Base-by-base conservation (phyloP, 2,888 invertebrate species). In the Acholoe squamosa region DNA sequence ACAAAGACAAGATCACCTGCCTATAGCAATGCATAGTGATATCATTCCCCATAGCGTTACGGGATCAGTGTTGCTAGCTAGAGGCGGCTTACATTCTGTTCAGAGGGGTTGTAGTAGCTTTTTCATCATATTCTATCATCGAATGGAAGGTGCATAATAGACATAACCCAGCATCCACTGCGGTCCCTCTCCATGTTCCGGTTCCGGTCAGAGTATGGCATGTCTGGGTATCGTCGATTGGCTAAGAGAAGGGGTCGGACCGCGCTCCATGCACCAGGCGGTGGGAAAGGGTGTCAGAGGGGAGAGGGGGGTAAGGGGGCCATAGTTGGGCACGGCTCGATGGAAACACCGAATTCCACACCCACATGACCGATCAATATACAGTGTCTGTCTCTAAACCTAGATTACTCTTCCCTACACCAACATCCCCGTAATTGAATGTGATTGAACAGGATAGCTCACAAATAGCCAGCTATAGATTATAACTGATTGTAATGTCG, bases 221-320 rank as follows among this genome's bases (percentile, higher is more conserved):
- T 61, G 61, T 61, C 61, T 61, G 61, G 61, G 61, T n/a, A 61
- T 61, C n/a, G 61, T 61, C 61, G 61, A 61, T 61, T 43, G 43
- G 43, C 43, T 10, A 3, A 3, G 43, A 19, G 61, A 61, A 19
- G 61, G 61, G n/a, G 61, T 61, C 22, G 61, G 61, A 7, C 5
- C 22, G 61, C 43, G 43, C 43, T 43, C 43, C 43, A n/a, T n/a
- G n/a, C n/a, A 43, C 43, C 43, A 10, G 43, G 43, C 43, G 3
- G 61, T 61, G n/a, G 61, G 7, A 61, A 19, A 61, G 61, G 61
- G 61, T 61, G 61, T 61, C 19, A n/a, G 61, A 61, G 61, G 61
- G 61, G 43, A 43, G 43, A 43, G 43, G 43, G 43, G 43, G 43
- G 43, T 43, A 43, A 43, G 43, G 10, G 61, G 7, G 1, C 61